phyloP scores from a whole-genome alignment of 2,888 invertebrate genomes.

The Lymantria monacha region DNA sequence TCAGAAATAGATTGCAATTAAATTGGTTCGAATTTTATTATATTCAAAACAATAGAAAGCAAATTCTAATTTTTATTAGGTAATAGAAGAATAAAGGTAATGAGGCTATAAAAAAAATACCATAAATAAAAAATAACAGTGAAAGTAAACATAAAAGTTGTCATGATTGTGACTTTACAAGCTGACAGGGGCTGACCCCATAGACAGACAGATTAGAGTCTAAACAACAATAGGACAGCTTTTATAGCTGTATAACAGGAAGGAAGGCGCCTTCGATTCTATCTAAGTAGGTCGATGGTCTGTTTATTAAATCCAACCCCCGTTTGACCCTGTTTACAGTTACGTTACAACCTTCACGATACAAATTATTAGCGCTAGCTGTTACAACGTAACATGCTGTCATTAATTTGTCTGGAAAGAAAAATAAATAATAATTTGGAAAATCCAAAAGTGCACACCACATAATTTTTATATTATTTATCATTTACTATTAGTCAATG shows the following conservation, averaged over 20 bases:
- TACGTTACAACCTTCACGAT: slow-evolving; percentile 27
- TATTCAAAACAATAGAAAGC: too few species aligned
- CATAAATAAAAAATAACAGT: too few species aligned
- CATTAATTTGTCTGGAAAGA: background rate
- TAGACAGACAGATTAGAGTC: background rate
- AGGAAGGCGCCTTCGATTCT: slow-evolving; percentile 45
- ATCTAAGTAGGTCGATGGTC: slow-evolving; percentile 50
- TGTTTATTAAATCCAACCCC: slow-evolving; percentile 48
- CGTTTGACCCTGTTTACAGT: slow-evolving; percentile 41
- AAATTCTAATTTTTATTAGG: too few species aligned
- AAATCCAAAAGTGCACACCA: too few species aligned
- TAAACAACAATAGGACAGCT: slow-evolving; percentile 13
- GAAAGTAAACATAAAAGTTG: background rate
- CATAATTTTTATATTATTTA: too few species aligned
- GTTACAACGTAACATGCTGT: background rate
- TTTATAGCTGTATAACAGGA: slow-evolving; percentile 29
- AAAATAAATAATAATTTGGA: too few species aligned
- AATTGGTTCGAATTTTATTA: too few species aligned
- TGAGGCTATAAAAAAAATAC: too few species aligned
- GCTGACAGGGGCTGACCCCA: background rate
- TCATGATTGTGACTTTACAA: background rate
- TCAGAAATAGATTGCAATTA: too few species aligned
- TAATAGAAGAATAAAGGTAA: too few species aligned
- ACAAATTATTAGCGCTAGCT: background rate
- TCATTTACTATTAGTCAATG: too few species aligned